Base-by-base conservation (phyloP, 53 echinoderm and acorn worm species). In the Pentamera pediparva region DNA sequence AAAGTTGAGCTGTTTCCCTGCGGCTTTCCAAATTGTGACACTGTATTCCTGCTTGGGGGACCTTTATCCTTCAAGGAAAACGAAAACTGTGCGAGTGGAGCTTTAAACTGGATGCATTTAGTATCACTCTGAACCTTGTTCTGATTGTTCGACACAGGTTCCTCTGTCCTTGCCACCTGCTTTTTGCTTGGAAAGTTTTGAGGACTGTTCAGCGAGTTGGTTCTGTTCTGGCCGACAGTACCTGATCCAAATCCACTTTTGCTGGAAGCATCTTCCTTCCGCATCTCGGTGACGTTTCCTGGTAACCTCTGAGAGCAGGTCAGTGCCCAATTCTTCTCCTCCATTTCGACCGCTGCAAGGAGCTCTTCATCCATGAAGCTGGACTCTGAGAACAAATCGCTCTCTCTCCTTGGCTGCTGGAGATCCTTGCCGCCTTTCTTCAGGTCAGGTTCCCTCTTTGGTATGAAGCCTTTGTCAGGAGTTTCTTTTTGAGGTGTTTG, bases 281-380 rank as follows among this genome's bases (percentile, higher is more conserved):
- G n/a, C n/a, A n/a, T n/a, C n/a, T 17, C 17, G 45, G 17, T 45
- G 10, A 17, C n/a, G n/a, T n/a, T n/a, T n/a, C n/a, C n/a, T n/a
- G n/a, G n/a, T 0, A 3, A 18, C 2, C 54, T 52, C 30, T 72
- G 73, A 49, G 73, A 72, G 18, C 54, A 31, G 1, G 54, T 22
- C 35, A 33, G 18, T 26, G 51, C 73, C 73, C 73, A 72, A 3
- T 72, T 33, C 55, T 30, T 33, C 35, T 72, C 73, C 35, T 72
- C 73, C 37, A 31, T 50, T 35, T 72, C 73, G 33, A 72, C 54
- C 51, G 55, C 52, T 29, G 73, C 73, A 27, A 72, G 32, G 3
- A 72, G 55, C 20, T 72, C 73, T 11, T 72, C 73, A 22, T 72
- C 73, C 22, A 54, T 20, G 4, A 72, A 34, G 32, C 73, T 72